Evolutionary conservation across 2,113 vertebrate genomes (phyloP), one percentile per base, ranked within the genome.

Genomic region (Mionectes macconnelli): DNA sequence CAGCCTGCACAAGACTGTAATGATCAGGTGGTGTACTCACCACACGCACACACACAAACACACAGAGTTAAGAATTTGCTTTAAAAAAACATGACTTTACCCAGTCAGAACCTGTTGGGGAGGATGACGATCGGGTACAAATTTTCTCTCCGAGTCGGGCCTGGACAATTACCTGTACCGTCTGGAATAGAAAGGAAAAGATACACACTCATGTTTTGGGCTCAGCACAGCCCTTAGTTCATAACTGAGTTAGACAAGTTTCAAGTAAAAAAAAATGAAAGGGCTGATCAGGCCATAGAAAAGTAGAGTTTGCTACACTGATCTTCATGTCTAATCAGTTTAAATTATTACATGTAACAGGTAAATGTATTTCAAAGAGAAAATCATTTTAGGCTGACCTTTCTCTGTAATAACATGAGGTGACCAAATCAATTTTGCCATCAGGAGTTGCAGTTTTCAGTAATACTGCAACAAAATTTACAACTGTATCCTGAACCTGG

Each of bases 91-190:
- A 42, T 28, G 5, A 75, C 63, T 82, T 98, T 99, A 99, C 99
- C 99, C 99, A 99, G 52, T 99, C 99, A 85, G 99, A 99, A 87
- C 99, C 99, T 28, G 99, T 99, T n/a, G 99, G 99, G 27, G 99
- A 99, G 17, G 99, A 99, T 7, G 99, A 99, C 0, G 99, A 99
- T 60, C 98, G 98, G 76, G 99, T 99, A 95, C 98, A 99, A 93
- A 99, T 99, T 96, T 99, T 99, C 96, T 99, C 99, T 93, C 99
- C 99, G 18, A 99, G 99, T 72, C 99, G 99, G 87, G 99, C 99
- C 97, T 99, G 99, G 84, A 99, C 99, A 92, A 99, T 99, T 88
- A 99, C 99, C 97, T 99, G 99, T 62, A 99, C 99, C 4, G 99
- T 99, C 99, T 99, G 79, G 60, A 96, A 91, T 2, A 96, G 78